A percentile compares a stretch with the other conserved stretches of the same genome.
Conservation (phyloP, 2,888 invertebrate species). For the Dexiosoma caninum region DNA sequence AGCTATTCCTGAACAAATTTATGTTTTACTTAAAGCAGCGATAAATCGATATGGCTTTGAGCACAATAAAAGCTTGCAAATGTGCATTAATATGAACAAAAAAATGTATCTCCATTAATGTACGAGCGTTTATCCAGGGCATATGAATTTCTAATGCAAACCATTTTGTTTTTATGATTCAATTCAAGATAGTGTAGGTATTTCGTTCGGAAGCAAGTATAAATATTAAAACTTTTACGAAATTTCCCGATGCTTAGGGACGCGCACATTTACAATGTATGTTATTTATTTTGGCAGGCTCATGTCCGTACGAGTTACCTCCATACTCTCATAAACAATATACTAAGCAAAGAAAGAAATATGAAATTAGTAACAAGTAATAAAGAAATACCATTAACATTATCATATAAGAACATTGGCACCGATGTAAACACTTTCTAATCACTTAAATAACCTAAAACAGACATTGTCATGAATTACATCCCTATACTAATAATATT, state of each 20-base stretch:
- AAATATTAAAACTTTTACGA: background rate
- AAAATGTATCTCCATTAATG: background rate
- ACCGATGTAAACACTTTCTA: too few relatives aligned
- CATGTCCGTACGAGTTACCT: too few relatives aligned
- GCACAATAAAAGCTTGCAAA: conserved; percentile 19
- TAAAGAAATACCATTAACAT: too few relatives aligned
- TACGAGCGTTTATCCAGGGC: background rate
- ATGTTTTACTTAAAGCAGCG: conserved; percentile 40
- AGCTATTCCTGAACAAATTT: conserved; percentile 33
- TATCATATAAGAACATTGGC: too few relatives aligned
- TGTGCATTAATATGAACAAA: background rate
- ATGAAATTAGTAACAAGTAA: too few relatives aligned
- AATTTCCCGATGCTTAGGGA: background rate
- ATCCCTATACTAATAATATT: too few relatives aligned
- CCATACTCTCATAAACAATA: too few relatives aligned
- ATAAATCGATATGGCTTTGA: conserved; percentile 52
- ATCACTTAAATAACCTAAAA: too few relatives aligned
- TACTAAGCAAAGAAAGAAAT: too few relatives aligned
- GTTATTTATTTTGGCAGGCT: too few relatives aligned
- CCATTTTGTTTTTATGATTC: conserved; percentile 19
- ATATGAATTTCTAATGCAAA: conserved; percentile 30
- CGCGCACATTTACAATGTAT: too few relatives aligned
- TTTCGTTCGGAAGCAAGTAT: conserved; percentile 7
- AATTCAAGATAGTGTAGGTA: conserved; percentile 21
- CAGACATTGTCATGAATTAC: too few relatives aligned